Evolutionary conservation across 2,797 vertebrate species (phyloP), one percentile per base, ranked within the genome.

Genomic region (Erpetoichthys calabaricus): DNA sequence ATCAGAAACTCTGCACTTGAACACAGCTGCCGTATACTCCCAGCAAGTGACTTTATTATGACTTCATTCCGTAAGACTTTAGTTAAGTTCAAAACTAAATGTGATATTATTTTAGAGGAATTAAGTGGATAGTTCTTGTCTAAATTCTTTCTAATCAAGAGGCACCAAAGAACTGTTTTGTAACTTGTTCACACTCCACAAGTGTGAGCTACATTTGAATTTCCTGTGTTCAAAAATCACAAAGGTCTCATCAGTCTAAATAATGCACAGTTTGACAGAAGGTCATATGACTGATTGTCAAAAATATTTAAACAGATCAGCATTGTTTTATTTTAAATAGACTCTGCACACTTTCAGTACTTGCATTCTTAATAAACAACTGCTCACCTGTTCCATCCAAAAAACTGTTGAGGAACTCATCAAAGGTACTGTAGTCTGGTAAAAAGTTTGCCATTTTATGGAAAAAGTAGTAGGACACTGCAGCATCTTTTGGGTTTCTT

Each of bases 401-500:
- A 66, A 93, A 93, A 6, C 0, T 47, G 0, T 61, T 61, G n/a
- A 92, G 69, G 71, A 94, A 96, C 57, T 82, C 65, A 0, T 75
- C 59, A 0, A 94, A 93, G 7, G 82, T 72, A 8, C 62, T 56
- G 0, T 76, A 60, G 0, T 88, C 67, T 0, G 89, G 89, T 42
- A 94, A 70, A 69, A 95, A 95, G 5, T 83, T 84, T 55, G 87
- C 90, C 57, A 94, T 73, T 58, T 70, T 83, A 63, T 89, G 85
- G 67, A 92, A 93, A 64, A 91, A 74, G 63, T 89, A 94, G 69
- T 78, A 95, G 3, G 91, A 96, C 6, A 92, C 88, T 0, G 59
- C 63, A 0, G 89, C 80, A 0, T 93, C 92, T 79, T 91, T 93
- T 25, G 91, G 89, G 69, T 94, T 91, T 75, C 90, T 85, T 56